A percentile compares a stretch with the other conserved stretches of the same genome.
Evolutionary conservation across 2,888 invertebrate genomes (phyloP).

Genomic region (Selenia dentaria): DNA sequence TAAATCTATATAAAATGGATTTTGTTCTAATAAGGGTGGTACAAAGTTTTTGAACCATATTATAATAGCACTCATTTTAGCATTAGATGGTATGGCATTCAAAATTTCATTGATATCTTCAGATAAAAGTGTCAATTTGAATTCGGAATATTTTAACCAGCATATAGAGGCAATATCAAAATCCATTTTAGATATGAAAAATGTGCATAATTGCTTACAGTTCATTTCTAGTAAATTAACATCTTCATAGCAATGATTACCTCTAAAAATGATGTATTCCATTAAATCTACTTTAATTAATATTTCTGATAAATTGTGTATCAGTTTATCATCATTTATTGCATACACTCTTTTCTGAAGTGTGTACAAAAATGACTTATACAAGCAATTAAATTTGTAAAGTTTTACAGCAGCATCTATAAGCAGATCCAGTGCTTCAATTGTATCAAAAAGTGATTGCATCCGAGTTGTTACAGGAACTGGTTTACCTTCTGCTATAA

Average conservation of each 20-base stretch:
- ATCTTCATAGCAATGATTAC: slow-evolving; percentile 57
- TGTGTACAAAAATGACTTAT: slow-evolving; percentile 60
- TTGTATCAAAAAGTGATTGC: slow-evolving; percentile 57
- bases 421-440: slow-evolving; percentile 59
- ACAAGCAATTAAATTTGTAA: slow-evolving; percentile 57
- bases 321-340: slow-evolving; percentile 39
- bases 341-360: slow-evolving; percentile 62
- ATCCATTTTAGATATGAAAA: slow-evolving; percentile 68
- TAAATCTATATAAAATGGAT: slow-evolving; percentile 73
- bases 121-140: slow-evolving; percentile 47
- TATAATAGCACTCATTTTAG: slow-evolving; percentile 71
- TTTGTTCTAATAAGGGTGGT: slow-evolving; percentile 67
- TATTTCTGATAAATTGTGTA: slow-evolving; percentile 51
- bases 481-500: slow-evolving; percentile 41
- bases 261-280: slow-evolving; percentile 71
- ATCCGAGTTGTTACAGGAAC: slow-evolving; percentile 49
- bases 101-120: slow-evolving; percentile 64
- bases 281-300: slow-evolving; percentile 71
- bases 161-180: slow-evolving; percentile 76
- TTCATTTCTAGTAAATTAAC: slow-evolving; percentile 59
- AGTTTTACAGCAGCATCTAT: slow-evolving; percentile 41
- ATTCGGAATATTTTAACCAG: slow-evolving; percentile 73
- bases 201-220: slow-evolving; percentile 61
- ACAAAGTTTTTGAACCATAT: slow-evolving; percentile 76
- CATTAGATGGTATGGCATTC: slow-evolving; percentile 65